phyloP scores from a whole-genome alignment of 2,113 vertebrate species.

The Polyodon spathula region DNA sequence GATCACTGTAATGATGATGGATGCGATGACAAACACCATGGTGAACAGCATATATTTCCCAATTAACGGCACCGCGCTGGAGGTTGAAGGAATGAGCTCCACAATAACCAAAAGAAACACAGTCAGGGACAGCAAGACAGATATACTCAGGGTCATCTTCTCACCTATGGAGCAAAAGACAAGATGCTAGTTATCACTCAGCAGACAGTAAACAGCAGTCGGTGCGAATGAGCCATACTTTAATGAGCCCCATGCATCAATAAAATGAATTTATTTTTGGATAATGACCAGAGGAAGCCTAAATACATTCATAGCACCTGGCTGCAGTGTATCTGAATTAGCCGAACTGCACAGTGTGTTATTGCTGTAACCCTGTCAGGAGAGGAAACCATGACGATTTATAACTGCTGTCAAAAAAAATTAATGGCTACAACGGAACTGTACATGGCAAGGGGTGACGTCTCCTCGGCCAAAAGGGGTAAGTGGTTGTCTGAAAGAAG shows the following conservation, averaged over 20 bases:
- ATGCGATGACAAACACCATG: slow-evolving; percentile 94
- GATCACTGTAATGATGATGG: slow-evolving; percentile 93
- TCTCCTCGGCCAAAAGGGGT: no score
- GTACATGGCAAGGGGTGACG: no score
- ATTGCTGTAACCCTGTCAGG: no score
- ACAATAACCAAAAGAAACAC: slow-evolving; percentile 97
- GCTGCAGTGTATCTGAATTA: not conserved
- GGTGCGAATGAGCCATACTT: not conserved
- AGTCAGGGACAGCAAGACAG: slow-evolving; percentile 86
- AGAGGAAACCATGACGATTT: no score
- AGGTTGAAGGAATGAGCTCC: slow-evolving; percentile 94
- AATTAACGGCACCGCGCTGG: slow-evolving; percentile 87
- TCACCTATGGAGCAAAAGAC: slow-evolving; percentile 59
- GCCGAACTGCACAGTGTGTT: no score
- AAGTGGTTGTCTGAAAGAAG: no score
- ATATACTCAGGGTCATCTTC: slow-evolving; percentile 97
- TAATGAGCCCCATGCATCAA: not conserved
- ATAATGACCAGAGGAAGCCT: not conserved
- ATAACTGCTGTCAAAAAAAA: no score
- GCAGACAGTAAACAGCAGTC: not conserved
- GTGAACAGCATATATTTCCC: slow-evolving; percentile 98
- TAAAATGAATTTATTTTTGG: not conserved
- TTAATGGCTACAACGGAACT: no score
- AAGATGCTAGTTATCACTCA: not conserved
- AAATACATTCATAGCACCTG: not conserved